Conservation (phyloP, 2,797 vertebrate genomes). For the Sitta carolinensis region DNA sequence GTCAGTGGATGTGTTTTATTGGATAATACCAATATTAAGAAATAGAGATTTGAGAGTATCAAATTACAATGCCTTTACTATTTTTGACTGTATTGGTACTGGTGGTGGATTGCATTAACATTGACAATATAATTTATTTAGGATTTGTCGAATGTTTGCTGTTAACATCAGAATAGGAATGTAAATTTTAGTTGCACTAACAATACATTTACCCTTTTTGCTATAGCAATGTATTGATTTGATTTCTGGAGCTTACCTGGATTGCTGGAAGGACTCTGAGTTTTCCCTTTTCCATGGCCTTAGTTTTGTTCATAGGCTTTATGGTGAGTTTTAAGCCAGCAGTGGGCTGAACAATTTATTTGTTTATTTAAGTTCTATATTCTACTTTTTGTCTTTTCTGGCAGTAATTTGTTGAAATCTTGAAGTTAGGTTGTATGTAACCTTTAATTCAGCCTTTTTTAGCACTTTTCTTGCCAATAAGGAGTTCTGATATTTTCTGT, state of each 20-base stretch:
- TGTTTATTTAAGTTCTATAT: slow-evolving; percentile 53
- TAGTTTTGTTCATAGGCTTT: neutral
- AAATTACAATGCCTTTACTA: slow-evolving; percentile 67
- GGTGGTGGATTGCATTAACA: neutral
- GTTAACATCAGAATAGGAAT: slow-evolving; percentile 14
- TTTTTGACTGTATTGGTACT: neutral
- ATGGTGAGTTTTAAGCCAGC: neutral
- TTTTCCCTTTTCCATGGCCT: neutral
- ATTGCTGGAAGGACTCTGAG: neutral
- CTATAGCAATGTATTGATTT: slow-evolving; percentile 17
- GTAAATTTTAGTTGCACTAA: slow-evolving; percentile 18
- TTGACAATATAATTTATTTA: slow-evolving; percentile 1
- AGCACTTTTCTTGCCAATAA: slow-evolving; percentile 85
- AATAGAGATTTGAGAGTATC: neutral
- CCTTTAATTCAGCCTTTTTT: slow-evolving; percentile 94
- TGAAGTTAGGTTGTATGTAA: slow-evolving; percentile 85
- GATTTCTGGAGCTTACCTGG: slow-evolving; percentile 6
- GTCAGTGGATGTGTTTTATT: slow-evolving; percentile 13
- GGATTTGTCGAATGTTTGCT: neutral
- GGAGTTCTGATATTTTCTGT: slow-evolving; percentile 68
- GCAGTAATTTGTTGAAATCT: slow-evolving; percentile 83
- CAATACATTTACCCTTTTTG: neutral
- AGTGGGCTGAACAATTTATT: neutral
- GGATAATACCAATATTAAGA: neutral
- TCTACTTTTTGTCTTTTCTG: slow-evolving; percentile 66